Percentiles rank a stretch among this genome's conserved stretches.
phyloP scores from a whole-genome alignment of 2,797 vertebrate genomes.

The Cyprinella venusta region DNA sequence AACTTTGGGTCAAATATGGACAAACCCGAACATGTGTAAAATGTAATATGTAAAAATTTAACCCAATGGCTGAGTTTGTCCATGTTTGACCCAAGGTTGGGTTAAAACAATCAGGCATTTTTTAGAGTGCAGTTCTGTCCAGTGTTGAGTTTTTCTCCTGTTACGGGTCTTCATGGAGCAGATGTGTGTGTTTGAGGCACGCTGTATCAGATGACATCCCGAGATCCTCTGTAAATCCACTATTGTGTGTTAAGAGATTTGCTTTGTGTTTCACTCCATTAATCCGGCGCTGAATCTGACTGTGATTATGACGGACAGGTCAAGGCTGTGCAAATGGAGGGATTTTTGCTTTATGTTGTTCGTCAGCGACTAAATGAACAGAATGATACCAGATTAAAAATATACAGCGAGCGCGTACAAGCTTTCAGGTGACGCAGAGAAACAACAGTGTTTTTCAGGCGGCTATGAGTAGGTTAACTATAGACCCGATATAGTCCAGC shows the following conservation, averaged over 20 bases:
- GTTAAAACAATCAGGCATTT: too few species aligned
- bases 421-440: not conserved
- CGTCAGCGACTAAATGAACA: slow-evolving; percentile 14
- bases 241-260: slow-evolving; percentile 56
- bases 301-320: slow-evolving; percentile 53
- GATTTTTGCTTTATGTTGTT: slow-evolving; percentile 42
- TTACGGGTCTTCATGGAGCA: not conserved
- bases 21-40: too few species aligned
- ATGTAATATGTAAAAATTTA: too few species aligned
- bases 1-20: too few species aligned
- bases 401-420: not conserved
- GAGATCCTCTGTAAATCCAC: slow-evolving; percentile 52
- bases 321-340: slow-evolving; percentile 30
- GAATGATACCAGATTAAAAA: slow-evolving; percentile 12
- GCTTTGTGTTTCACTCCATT: slow-evolving; percentile 53
- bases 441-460: not conserved
- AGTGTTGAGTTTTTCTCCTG: not conserved
- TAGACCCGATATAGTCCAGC: too few species aligned
- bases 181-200: not conserved
- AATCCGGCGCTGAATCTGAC: slow-evolving; percentile 51
- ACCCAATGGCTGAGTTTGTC: too few species aligned
- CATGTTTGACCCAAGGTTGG: too few species aligned
- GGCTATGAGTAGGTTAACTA: too few species aligned
- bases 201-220: slow-evolving; percentile 24
- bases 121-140: too few species aligned